These are phyloP conservation scores for Penaeus monodon DNA, from an alignment of 2,888 invertebrate species.

Conservation along the genomic window DNA sequence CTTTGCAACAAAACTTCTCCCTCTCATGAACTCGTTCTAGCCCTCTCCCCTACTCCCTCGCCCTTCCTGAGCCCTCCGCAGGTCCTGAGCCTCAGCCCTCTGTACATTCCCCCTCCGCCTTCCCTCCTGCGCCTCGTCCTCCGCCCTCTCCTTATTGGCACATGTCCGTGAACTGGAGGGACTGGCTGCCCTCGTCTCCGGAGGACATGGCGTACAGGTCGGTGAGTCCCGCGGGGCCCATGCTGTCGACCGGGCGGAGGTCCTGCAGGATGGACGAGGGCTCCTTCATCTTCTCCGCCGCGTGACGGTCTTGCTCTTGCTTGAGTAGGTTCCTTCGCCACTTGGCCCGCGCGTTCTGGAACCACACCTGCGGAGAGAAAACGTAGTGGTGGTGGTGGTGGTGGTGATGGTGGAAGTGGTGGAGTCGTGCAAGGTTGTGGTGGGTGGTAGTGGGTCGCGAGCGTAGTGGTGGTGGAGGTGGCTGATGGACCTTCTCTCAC, in stretches of 20 bases:
- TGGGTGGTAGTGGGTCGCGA: no score
- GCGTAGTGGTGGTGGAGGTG: no score
- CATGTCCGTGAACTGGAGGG: slow-evolving; percentile 50
- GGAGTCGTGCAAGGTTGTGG: not conserved
- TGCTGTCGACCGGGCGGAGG: slow-evolving; percentile 58
- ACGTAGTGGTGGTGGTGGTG: slow-evolving; percentile 36
- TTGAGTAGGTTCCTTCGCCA: slow-evolving; percentile 82
- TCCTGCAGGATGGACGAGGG: slow-evolving; percentile 39
- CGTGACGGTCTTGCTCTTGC: slow-evolving; percentile 64
- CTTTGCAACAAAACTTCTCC: no score
- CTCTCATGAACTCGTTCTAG: no score
- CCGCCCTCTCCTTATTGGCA: slow-evolving; percentile 36
- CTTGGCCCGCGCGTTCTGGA: slow-evolving; percentile 98
- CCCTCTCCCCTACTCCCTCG: not conserved
- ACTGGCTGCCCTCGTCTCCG: slow-evolving; percentile 61
- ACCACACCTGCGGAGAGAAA: slow-evolving; percentile 86
- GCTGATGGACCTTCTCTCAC: no score
- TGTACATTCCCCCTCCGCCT: not conserved
- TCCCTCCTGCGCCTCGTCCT: not conserved
- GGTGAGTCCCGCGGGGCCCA: slow-evolving; percentile 54
- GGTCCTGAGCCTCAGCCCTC: not conserved
- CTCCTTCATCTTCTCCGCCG: slow-evolving; percentile 62
- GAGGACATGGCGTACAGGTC: slow-evolving; percentile 65
- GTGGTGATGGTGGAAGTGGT: slow-evolving; percentile 29
- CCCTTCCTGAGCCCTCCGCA: not conserved